These are phyloP conservation scores for Entomobrya multifasciata DNA, from an alignment of 2,888 invertebrate genomes.

Conservation along the genomic window DNA sequence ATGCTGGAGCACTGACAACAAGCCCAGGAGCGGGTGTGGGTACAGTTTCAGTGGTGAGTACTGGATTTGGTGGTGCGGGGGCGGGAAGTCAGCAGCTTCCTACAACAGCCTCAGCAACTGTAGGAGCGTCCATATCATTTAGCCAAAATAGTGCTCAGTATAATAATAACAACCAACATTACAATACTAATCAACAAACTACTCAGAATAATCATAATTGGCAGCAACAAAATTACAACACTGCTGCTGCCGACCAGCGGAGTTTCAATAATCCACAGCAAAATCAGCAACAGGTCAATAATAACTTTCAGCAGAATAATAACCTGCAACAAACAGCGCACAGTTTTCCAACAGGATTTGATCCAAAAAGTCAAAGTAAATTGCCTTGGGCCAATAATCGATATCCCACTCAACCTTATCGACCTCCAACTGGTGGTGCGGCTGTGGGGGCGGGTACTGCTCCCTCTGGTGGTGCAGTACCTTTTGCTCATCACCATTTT, in stretches of 20 bases:
- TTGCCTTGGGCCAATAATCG: slow-evolving; percentile 40
- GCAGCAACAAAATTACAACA: neutral
- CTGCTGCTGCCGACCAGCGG: too few relatives aligned
- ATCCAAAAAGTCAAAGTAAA: slow-evolving; percentile 32
- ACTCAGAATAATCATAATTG: neutral
- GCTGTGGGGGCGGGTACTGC: neutral
- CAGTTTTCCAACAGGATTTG: slow-evolving; percentile 47
- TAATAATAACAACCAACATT: too few relatives aligned
- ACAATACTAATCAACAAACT: too few relatives aligned
- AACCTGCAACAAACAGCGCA: slow-evolving; percentile 13
- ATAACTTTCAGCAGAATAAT: slow-evolving; percentile 16
- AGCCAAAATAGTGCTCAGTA: slow-evolving; percentile 58
- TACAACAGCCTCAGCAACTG: slow-evolving; percentile 29
- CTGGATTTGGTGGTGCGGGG: too few relatives aligned
- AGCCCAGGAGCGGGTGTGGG: neutral
- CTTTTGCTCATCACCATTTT: slow-evolving; percentile 50
- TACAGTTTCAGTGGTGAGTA: too few relatives aligned
- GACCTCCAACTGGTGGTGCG: neutral
- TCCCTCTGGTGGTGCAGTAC: slow-evolving; percentile 12
- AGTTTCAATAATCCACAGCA: slow-evolving; percentile 2
- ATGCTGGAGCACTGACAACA: neutral
- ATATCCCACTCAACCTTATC: neutral
- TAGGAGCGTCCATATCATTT: slow-evolving; percentile 49
- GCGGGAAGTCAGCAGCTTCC: too few relatives aligned
- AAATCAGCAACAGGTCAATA: neutral